Percentiles rank a stretch among this genome's conserved stretches.
phyloP scores from a whole-genome alignment of 2,888 invertebrate genomes.

The Cephus pygmeus region DNA sequence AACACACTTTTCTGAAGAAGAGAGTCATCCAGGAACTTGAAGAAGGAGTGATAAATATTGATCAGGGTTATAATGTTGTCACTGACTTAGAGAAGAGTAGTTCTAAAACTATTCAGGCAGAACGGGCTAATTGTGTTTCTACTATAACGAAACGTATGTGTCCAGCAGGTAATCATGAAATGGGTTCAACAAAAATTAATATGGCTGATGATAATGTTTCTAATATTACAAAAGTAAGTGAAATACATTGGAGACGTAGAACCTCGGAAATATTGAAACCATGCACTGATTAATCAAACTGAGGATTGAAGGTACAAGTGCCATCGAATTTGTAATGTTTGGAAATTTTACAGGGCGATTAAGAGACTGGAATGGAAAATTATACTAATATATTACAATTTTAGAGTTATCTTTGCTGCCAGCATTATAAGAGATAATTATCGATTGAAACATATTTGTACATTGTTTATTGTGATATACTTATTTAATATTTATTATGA shows the following conservation, averaged over 20 bases:
- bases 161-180: neutral
- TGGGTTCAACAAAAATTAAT: neutral
- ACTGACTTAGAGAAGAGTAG: too few species aligned
- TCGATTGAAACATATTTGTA: too few species aligned
- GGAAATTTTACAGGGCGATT: too few species aligned
- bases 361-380: too few species aligned
- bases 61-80: too few species aligned
- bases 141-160: conserved; percentile 23
- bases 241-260: conserved; percentile 45
- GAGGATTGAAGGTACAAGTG: too few species aligned
- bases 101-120: neutral
- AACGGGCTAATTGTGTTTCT: conserved; percentile 23
- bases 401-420: too few species aligned
- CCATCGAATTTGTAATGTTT: too few species aligned
- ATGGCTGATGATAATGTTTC: neutral
- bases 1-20: conserved; percentile 16
- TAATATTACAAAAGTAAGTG: conserved; percentile 10
- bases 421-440: too few species aligned
- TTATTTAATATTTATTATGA: conserved; percentile 18
- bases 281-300: conserved; percentile 1
- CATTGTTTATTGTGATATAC: conserved; percentile 7
- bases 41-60: too few species aligned
- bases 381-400: too few species aligned
- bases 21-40: conserved; percentile 11
- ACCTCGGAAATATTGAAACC: conserved; percentile 38